phyloP scores from a whole-genome alignment of 2,797 vertebrate species.

The Danio tinwini region DNA sequence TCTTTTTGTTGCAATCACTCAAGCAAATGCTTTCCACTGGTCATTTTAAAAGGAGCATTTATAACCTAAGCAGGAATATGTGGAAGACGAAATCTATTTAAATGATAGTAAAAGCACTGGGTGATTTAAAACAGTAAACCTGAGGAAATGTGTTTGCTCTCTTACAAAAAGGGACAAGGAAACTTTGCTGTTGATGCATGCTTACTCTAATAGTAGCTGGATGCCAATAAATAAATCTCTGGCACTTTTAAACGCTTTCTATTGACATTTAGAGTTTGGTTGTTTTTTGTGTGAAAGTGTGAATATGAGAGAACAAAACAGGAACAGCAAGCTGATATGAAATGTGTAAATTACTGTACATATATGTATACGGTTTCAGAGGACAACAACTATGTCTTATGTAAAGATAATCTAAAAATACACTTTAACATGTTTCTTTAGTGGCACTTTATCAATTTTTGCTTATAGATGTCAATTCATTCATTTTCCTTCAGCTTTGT shows the following conservation, averaged over 20 bases:
- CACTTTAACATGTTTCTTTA: too few species aligned
- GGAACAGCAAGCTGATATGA: too few species aligned
- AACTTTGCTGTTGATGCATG: neutral
- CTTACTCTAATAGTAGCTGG: constrained; percentile 8
- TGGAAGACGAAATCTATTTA: constrained; percentile 21
- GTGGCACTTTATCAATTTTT: too few species aligned
- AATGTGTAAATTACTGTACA: too few species aligned
- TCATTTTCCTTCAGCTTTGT: too few species aligned
- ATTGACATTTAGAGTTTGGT: neutral
- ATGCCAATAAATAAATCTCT: neutral
- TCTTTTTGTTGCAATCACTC: constrained; percentile 18
- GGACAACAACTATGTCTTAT: too few species aligned
- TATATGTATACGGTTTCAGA: too few species aligned
- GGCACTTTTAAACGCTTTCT: neutral
- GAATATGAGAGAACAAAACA: too few species aligned
- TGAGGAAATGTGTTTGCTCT: constrained; percentile 3
- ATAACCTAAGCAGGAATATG: constrained; percentile 24
- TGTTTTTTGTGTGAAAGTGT: neutral
- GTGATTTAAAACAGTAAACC: constrained; percentile 11
- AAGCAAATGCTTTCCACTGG: neutral
- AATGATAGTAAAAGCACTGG: constrained; percentile 23
- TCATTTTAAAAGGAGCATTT: constrained; percentile 17
- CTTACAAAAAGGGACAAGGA: neutral
- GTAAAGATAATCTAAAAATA: too few species aligned
- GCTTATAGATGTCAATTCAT: too few species aligned